These are phyloP conservation scores for rabbit (Oryctolagus cuniculus) DNA, from an alignment of 2,113 vertebrate genomes.

Conservation along the genomic window mOryCun1.1 NC_091432.1:207775001-207775500, in stretches of 20 bases:
- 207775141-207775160: not conserved
- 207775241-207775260: not conserved
- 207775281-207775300: not conserved
- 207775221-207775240: not conserved
- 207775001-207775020: not conserved
- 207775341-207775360: not conserved
- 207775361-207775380: not conserved
- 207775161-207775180: not conserved
- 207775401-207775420: not conserved
- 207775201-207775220: slow-evolving; percentile 20
- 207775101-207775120: not conserved
- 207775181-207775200: not conserved
- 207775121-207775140: not conserved
- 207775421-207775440: not conserved
- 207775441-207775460: not conserved
- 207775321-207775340: not conserved
- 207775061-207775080: not conserved
- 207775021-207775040: not conserved
- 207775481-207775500: not conserved
- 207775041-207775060: not conserved
- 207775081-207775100: not conserved
- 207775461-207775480: not conserved
- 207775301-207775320: not conserved
- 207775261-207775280: slow-evolving; percentile 23
- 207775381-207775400: not conserved